Evolutionary conservation across 2,797 vertebrate species (phyloP), one percentile per base, ranked within the genome.

Genomic region (Percopsis omiscomaycus): DNA sequence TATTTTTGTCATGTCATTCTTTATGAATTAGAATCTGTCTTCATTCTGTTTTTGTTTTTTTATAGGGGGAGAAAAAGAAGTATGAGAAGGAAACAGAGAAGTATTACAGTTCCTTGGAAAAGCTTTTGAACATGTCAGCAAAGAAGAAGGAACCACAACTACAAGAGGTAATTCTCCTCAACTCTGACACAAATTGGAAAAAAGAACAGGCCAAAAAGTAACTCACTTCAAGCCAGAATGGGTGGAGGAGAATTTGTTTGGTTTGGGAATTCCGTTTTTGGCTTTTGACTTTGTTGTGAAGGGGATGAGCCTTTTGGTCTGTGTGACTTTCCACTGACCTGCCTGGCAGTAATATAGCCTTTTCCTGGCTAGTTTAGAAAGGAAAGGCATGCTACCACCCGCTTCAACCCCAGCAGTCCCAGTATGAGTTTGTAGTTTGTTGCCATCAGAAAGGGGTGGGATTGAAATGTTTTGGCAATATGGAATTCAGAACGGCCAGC

Each of bases 41-140:
- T 53, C 68, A 5, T 16, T 22, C 44, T 62, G 61, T 60, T 79
- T 81, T 0, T 3, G 22, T 29, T 29, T 63, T 63, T 58, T 80
- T 80, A 0, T 64, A 99, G 98, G 93, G 94, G 68, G 96, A 97
- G 86, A 98, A 94, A 84, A 99, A 99, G 90, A 95, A 88, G 81
- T 99, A 96, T 74, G 97, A 99, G 89, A 99, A 99, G 86, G 97
- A 98, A 85, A 98, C 98, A 0, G 98, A 99, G 78, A 98, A 96
- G 78, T 99, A 98, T 87, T 99, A 98, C 85, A 97, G 94, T 80
- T 92, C 94, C 37, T 84, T 99, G 87, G 97, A 99, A 78, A 99
- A 99, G 68, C 96, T 98, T 89, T 85, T 99, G 77, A 97, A 93
- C 81, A 92, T 99, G 89, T 99, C 98, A 3, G 93, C 97, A n/a